phyloP scores from a whole-genome alignment of 2,113 vertebrate species.

The Oceanodroma tethys region DNA sequence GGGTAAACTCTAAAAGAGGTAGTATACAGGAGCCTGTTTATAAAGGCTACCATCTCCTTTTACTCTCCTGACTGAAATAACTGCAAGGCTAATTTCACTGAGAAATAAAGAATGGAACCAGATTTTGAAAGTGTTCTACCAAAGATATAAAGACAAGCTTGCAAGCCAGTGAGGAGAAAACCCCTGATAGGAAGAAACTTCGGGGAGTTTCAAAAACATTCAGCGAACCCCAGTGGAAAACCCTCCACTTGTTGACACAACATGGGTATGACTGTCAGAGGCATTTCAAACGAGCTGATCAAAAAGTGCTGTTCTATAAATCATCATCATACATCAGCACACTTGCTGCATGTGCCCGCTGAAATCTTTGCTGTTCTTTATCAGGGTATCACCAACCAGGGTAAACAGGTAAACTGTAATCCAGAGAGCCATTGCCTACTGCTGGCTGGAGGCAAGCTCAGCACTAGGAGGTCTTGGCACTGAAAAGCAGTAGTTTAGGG shows the following conservation, averaged over 20 bases:
- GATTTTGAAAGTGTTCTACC: neutral
- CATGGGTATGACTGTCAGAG: accelerated
- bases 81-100: neutral
- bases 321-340: neutral
- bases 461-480: neutral
- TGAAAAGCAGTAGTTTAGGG: neutral
- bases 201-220: neutral
- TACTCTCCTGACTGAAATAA: neutral
- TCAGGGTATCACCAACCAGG: neutral
- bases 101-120: neutral
- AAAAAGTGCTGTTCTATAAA: neutral
- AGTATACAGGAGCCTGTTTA: neutral
- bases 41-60: neutral
- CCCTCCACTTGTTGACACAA: neutral
- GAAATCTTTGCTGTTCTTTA: neutral
- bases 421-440: neutral
- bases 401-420: neutral
- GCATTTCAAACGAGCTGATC: neutral
- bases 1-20: neutral
- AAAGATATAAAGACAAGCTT: neutral
- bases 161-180: neutral
- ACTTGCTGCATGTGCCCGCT: neutral
- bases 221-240: neutral
- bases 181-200: neutral
- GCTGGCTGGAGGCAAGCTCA: neutral